Conservation (phyloP, 2,888 invertebrate species). For the Ischnura elegans region DNA sequence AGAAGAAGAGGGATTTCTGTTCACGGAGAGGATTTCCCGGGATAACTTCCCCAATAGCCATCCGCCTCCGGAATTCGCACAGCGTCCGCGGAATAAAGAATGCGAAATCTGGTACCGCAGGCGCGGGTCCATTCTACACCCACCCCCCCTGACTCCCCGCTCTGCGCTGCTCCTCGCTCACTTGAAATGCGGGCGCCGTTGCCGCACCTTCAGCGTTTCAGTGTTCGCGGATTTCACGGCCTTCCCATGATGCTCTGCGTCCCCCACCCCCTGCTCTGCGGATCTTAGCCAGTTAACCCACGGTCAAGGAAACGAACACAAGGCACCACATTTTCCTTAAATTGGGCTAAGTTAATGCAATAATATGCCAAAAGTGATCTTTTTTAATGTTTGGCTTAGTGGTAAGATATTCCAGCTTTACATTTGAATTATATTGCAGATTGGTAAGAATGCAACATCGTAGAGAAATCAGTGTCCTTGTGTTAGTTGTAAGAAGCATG, state of each 20-base stretch:
- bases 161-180: too few species aligned
- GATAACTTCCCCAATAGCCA: conserved; percentile 43
- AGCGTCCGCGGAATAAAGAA: conserved; percentile 38
- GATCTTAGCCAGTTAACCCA: neutral
- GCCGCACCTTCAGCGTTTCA: neutral
- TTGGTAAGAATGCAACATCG: too few species aligned
- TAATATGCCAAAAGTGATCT: too few species aligned
- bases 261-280: neutral
- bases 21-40: conserved; percentile 2
- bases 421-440: too few species aligned
- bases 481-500: too few species aligned
- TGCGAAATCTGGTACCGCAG: conserved; percentile 21
- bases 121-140: conserved; percentile 38
- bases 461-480: too few species aligned
- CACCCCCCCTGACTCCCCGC: neutral
- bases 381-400: too few species aligned
- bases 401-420: too few species aligned
- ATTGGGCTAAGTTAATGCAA: too few species aligned
- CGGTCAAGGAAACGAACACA: neutral
- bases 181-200: too few species aligned
- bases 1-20: neutral
- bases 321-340: too few species aligned
- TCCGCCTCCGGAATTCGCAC: conserved; percentile 46
- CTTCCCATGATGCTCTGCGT: neutral
- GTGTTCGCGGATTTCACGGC: neutral